Conservation (phyloP, 2,797 vertebrate genomes). For the Acanthis flammea region DNA sequence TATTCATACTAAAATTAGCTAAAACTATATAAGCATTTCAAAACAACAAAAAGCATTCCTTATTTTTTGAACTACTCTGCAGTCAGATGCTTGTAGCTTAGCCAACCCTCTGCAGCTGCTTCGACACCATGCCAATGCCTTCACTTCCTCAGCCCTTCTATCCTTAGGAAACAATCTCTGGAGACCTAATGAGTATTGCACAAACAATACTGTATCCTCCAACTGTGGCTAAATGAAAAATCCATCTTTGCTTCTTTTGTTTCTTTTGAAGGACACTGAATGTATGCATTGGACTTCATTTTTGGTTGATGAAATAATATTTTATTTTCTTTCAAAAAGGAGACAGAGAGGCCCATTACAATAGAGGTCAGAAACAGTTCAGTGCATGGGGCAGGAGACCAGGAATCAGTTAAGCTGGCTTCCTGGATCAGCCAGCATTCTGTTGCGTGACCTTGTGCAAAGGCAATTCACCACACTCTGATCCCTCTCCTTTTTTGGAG, state of each 20-base stretch:
- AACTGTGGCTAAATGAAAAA: conserved; percentile 12
- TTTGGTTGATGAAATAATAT: neutral
- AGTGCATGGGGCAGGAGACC: neutral
- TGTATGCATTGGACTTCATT: neutral
- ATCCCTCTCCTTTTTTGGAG: neutral
- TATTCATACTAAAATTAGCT: neutral
- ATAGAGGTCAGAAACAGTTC: neutral
- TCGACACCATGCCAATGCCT: conserved; percentile 3
- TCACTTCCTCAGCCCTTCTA: conserved; percentile 34
- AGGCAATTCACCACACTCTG: neutral
- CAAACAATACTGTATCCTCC: conserved; percentile 21
- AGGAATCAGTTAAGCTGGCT: neutral
- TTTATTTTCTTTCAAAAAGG: neutral
- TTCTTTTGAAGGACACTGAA: neutral
- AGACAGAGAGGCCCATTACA: neutral
- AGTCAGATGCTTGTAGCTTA: conserved; percentile 25
- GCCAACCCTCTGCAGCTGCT: conserved; percentile 50
- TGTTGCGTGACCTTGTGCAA: neutral
- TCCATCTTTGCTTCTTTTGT: conserved; percentile 6
- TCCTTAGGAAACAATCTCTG: conserved; percentile 24
- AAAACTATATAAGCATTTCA: neutral
- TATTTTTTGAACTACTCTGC: neutral
- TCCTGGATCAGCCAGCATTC: neutral
- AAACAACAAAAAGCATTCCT: neutral
- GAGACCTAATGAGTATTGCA: conserved; percentile 4